Conservation (phyloP, 2,797 vertebrate genomes). For the Linurgus olivaceus region DNA sequence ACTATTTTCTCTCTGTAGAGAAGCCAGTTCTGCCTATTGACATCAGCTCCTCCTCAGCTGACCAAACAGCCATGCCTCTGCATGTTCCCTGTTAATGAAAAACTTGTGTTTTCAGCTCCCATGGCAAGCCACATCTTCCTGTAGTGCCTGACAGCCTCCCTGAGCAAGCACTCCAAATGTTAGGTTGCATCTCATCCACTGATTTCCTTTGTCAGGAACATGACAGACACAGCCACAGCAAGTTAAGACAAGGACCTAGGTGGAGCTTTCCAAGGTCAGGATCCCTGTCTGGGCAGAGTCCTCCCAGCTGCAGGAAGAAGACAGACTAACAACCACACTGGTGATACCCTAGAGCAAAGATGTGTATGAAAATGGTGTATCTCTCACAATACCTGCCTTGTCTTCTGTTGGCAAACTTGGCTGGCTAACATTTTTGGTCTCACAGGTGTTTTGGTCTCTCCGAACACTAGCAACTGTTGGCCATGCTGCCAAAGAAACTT, state of each 20-base stretch:
- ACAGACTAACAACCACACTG: background rate
- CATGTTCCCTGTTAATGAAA: background rate
- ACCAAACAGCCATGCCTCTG: background rate
- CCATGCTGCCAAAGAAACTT: background rate
- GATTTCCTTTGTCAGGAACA: background rate
- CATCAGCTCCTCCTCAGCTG: background rate
- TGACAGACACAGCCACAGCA: background rate
- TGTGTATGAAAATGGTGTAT: too few species aligned
- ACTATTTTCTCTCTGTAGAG: background rate
- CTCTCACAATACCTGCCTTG: constrained; percentile 25
- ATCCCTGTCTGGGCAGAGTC: constrained; percentile 46
- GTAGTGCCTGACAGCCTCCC: background rate
- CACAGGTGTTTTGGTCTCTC: constrained; percentile 5
- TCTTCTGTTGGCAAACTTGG: constrained; percentile 13
- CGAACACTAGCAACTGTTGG: background rate
- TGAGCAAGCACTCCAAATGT: background rate
- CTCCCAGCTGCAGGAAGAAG: constrained; percentile 53
- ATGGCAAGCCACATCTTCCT: background rate
- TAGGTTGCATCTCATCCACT: background rate
- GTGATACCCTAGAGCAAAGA: too few species aligned
- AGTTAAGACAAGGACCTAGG: background rate
- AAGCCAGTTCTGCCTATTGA: background rate
- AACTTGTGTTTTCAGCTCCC: background rate
- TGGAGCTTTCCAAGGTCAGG: constrained; percentile 12
- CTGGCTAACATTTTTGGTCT: background rate